Base-by-base conservation (phyloP, 2,888 invertebrate species). In the Erpobdella octoculata region DNA sequence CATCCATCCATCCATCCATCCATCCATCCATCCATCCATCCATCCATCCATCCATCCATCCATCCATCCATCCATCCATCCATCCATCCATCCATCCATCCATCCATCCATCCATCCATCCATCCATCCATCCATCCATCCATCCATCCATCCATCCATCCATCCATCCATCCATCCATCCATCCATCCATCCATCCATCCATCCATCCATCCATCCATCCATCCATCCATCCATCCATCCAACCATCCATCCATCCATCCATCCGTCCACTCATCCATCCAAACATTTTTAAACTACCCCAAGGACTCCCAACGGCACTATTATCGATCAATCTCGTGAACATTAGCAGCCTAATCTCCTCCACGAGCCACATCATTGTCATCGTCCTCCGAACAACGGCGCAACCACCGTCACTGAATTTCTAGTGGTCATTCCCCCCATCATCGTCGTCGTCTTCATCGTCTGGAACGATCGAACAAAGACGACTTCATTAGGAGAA, bases 1-100 rank as follows among this genome's bases (percentile, higher is more conserved):
- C 18, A 41, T 41, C 18, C 18, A 41, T 41, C 18, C 18, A 41
- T 41, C 18, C 18, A 41, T 41, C 18, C 18, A 41, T 41, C 18
- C 18, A 41, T 41, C 18, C 18, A 41, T 41, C 18, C 18, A 41
- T 41, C 41, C 41, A 65, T 65, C 65, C 65, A 65, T 65, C 65
- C 65, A 65, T 65, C 65, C 37, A 65, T 65, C 65, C 65, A 65
- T 65, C 65, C 65, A 65, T 65, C 65, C 65, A 65, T 65, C 65
- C 65, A 65, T 65, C 65, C 65, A 65, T 37, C 65, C 65, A 65
- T 37, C 65, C 65, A 65, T 37, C 65, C 65, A 65, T 37, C 65
- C 65, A 65, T 65, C 65, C 65, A 65, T 65, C 65, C 65, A 65
- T 65, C 65, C 65, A 65, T 65, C 65, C 65, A 65, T 65, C 65